phyloP scores from a whole-genome alignment of 1,140 invertebrate genomes.

The Drosophila navojoa region DNA sequence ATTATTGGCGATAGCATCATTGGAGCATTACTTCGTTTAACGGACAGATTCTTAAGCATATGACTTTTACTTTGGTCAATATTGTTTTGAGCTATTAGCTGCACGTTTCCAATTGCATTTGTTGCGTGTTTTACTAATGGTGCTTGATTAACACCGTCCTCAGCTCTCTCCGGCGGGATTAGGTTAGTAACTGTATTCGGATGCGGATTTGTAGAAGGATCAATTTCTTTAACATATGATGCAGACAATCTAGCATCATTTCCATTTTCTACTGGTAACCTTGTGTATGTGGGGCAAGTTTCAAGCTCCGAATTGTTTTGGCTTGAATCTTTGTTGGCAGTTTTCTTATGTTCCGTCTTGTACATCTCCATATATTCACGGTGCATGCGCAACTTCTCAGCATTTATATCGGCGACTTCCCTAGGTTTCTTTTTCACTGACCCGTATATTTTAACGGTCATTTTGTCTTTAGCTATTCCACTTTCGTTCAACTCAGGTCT shows the following conservation, averaged over 20 bases:
- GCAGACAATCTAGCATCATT: background rate
- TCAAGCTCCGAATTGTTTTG: background rate
- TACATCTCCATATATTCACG: conserved; percentile 33
- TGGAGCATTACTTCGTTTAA: background rate
- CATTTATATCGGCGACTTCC: background rate
- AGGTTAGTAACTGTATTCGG: too few relatives aligned
- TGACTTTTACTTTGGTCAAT: too few relatives aligned
- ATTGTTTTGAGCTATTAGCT: too few relatives aligned
- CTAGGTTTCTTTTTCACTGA: background rate
- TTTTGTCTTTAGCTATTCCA: background rate
- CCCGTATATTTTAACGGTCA: background rate
- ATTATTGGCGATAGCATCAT: background rate
- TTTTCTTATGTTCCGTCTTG: conserved; percentile 19
- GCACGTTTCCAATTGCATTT: too few relatives aligned
- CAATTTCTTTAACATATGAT: background rate
- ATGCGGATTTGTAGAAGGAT: too few relatives aligned
- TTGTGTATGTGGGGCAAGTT: conserved; percentile 23
- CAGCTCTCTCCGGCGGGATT: too few relatives aligned
- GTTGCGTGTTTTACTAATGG: too few relatives aligned
- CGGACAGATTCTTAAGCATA: background rate
- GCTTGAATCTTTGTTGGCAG: conserved; percentile 8
- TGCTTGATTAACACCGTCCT: too few relatives aligned
- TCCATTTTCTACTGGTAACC: background rate
- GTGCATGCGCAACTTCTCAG: conserved; percentile 9
- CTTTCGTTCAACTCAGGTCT: background rate